Base-by-base conservation (phyloP, 2,888 invertebrate species). In the Hedychridium roseum region DNA sequence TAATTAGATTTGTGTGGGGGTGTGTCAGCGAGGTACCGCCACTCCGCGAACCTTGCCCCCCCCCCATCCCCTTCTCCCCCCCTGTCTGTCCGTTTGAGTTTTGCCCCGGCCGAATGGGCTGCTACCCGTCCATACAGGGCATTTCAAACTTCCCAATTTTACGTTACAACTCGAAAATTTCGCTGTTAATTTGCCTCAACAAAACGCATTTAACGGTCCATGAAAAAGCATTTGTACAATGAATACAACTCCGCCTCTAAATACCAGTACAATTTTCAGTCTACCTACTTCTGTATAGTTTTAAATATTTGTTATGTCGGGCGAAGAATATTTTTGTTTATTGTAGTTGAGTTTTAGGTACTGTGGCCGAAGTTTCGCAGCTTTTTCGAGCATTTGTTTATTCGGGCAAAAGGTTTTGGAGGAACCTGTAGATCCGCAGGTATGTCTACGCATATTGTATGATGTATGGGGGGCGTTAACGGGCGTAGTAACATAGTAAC, bases 1-100 rank as follows among this genome's bases (percentile, higher is more conserved):
- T 77, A 78, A 78, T 77, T 78, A 77, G 78, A 78, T 74, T 74
- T 76, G 76, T 76, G 74, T 68, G 74, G 69, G 75, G 76, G 76
- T 76, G 78, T 76, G 75, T 74, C 71, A 50, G 66, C 65, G 40
- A 58, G 52, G 62, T 57, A 59, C 63, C 67, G 68, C 64, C 62
- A 51, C 53, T 58, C 64, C 54, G 53, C 60, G 56, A 49, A 46
- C 45, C 43, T 52, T 50, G n/a, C n/a, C n/a, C n/a, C n/a, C n/a
- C 60, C 62, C 54, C 59, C 60, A 44, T 45, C 21, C 36, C 32
- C 35, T 4, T 30, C 17, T 48, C 54, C 57, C 57, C 49, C 61
- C 47, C 43, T 51, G 46, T 58, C 55, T 49, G 51, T 43, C 51
- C 54, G 34, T 36, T 49, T 57, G 57, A 51, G 39, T 53, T 54